Conservation (phyloP, 2,113 vertebrate genomes). For the Scophthalmus maximus region DNA sequence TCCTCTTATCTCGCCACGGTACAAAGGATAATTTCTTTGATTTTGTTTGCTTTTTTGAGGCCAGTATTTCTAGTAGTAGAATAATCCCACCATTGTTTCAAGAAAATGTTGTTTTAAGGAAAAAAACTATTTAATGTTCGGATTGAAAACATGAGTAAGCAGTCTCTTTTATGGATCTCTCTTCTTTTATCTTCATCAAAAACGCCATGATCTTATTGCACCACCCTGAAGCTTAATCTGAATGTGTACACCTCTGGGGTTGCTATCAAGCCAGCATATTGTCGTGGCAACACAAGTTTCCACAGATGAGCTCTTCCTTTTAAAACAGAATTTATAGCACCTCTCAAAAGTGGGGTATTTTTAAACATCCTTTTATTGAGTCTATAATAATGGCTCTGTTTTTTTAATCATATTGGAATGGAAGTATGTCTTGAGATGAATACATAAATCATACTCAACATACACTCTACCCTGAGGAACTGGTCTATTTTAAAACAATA, state of each 20-base stretch:
- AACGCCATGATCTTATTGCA: neutral
- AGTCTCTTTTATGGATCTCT: no score
- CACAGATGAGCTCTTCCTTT: neutral
- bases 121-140: no score
- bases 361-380: neutral
- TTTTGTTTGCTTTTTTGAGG: neutral
- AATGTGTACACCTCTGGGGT: no score
- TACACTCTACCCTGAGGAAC: conserved; percentile 14
- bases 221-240: neutral
- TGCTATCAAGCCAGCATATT: no score
- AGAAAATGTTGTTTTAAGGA: no score
- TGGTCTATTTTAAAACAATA: conserved; percentile 28
- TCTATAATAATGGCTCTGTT: neutral
- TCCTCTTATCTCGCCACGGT: neutral
- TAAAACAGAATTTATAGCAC: no score
- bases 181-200: no score
- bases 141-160: no score
- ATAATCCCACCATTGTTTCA: no score
- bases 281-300: neutral
- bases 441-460: neutral
- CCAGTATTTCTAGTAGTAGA: no score
- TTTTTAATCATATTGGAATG: neutral
- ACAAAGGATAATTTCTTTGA: neutral
- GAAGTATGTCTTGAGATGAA: neutral
- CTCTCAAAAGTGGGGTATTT: neutral